Conservation (phyloP, 2,888 invertebrate species). For the Dryomyza anilis region DNA sequence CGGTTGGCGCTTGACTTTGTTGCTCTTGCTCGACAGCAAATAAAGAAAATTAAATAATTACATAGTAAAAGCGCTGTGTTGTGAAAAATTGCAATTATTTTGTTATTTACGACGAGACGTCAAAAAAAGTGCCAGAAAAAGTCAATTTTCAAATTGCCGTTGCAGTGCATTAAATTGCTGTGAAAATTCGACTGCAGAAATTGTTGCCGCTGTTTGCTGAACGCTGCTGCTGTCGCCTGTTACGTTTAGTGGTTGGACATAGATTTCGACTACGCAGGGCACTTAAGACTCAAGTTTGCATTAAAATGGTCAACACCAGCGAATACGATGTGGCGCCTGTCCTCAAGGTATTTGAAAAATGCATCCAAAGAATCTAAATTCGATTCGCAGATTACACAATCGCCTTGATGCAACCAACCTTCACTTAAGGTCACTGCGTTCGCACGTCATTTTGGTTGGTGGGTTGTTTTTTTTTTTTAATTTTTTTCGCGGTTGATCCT, state of each 20-base stretch:
- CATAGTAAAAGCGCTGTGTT: too few relatives aligned
- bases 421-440: conserved; percentile 18
- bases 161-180: background rate
- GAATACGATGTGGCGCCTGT: conserved; percentile 53
- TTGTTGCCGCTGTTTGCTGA: background rate
- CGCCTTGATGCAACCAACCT: conserved; percentile 7
- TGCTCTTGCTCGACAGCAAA: too few relatives aligned
- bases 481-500: background rate
- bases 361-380: background rate
- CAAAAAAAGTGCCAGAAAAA: background rate
- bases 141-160: background rate
- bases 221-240: background rate
- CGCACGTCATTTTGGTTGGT: too few relatives aligned
- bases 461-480: too few relatives aligned
- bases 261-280: background rate
- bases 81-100: too few relatives aligned
- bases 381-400: conserved; percentile 26
- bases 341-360: conserved; percentile 50
- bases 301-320: conserved; percentile 57
- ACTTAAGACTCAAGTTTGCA: too few relatives aligned
- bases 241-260: background rate
- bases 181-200: conserved; percentile 2
- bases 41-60: too few relatives aligned
- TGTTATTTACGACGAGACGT: background rate
- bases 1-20: conserved; percentile 24